phyloP scores from a whole-genome alignment of 2,797 vertebrate genomes.

The Podarcis lilfordi region DNA sequence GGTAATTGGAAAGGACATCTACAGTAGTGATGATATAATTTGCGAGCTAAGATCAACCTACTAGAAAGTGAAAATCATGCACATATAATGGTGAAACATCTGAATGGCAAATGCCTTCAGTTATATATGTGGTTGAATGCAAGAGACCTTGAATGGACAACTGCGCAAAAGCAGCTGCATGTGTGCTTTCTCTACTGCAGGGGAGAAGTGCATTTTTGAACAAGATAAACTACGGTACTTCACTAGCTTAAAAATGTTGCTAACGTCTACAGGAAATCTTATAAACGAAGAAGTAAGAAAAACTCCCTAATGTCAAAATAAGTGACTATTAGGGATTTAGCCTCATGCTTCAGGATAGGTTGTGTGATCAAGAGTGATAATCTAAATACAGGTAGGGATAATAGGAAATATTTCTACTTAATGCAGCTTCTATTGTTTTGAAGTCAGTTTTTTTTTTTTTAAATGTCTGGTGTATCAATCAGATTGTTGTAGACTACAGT shows the following conservation, averaged over 20 bases:
- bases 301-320: slow-evolving; percentile 19
- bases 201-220: background rate
- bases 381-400: slow-evolving; percentile 55
- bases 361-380: slow-evolving; percentile 60
- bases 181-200: background rate
- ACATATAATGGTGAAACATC: background rate
- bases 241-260: background rate
- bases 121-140: background rate
- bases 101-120: background rate
- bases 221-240: background rate
- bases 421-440: slow-evolving; percentile 50
- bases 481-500: background rate
- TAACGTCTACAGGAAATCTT: slow-evolving; percentile 6
- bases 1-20: slow-evolving; percentile 7
- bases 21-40: slow-evolving; percentile 20
- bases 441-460: slow-evolving; percentile 57
- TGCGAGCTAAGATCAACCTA: background rate
- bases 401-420: slow-evolving; percentile 69
- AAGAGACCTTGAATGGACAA: background rate
- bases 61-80: background rate
- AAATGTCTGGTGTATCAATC: slow-evolving; percentile 59
- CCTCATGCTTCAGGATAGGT: slow-evolving; percentile 39
- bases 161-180: background rate
- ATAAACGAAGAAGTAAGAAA: slow-evolving; percentile 11
- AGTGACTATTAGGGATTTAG: background rate